These are phyloP conservation scores for Chaetodon auriga DNA, from an alignment of 2,113 vertebrate species.

Conservation along the genomic window DNA sequence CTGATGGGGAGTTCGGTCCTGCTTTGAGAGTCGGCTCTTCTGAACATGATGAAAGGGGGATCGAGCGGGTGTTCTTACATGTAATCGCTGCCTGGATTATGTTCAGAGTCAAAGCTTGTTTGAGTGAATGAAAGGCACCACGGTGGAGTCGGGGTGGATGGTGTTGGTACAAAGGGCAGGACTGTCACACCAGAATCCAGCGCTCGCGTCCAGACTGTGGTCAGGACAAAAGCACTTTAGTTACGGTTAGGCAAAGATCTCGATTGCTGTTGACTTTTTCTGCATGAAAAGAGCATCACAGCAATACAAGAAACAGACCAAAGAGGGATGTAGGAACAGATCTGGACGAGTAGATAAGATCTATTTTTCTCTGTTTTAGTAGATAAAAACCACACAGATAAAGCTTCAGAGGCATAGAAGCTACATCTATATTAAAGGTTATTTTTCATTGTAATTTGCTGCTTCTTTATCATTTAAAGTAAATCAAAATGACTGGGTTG, in stretches of 20 bases:
- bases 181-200: too few relatives aligned
- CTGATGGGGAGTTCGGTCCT: background rate
- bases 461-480: background rate
- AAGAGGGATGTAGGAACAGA: background rate
- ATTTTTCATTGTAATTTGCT: background rate
- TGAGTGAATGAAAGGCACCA: too few relatives aligned
- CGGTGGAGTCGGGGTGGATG: too few relatives aligned
- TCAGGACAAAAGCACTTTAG: too few relatives aligned
- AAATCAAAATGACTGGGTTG: constrained; percentile 3
- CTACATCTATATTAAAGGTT: background rate
- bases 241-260: too few relatives aligned
- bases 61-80: background rate
- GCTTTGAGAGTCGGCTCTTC: background rate
- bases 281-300: background rate
- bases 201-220: too few relatives aligned
- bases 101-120: too few relatives aligned
- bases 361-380: too few relatives aligned
- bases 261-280: too few relatives aligned
- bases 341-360: background rate
- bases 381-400: background rate
- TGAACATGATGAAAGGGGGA: background rate
- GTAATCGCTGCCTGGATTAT: too few relatives aligned
- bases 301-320: background rate
- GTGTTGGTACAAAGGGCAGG: too few relatives aligned
- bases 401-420: background rate